These are phyloP conservation scores for Meta bourneti DNA, from an alignment of 2,888 invertebrate species.

Conservation along the genomic window DNA sequence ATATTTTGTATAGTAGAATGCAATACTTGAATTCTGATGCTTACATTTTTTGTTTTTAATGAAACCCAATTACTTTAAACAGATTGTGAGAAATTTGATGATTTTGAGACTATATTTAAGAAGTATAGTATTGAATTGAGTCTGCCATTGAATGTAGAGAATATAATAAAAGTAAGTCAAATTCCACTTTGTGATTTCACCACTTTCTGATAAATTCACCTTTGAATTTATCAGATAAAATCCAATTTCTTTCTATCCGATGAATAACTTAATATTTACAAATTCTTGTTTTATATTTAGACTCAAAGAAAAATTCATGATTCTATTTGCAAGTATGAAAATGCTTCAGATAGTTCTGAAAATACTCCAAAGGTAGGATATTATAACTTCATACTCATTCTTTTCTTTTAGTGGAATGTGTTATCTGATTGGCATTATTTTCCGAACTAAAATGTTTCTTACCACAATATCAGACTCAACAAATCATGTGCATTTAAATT, in stretches of 20 bases:
- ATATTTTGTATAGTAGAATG: too few relatives aligned
- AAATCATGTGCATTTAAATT: background rate
- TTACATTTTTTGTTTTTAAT: too few relatives aligned
- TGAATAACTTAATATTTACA: background rate
- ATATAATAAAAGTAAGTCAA: slow-evolving; percentile 67
- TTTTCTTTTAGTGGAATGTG: background rate
- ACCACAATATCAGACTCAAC: background rate
- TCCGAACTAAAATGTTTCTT: background rate
- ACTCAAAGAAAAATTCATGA: slow-evolving; percentile 48
- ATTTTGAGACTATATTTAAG: slow-evolving; percentile 79
- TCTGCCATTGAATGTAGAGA: slow-evolving; percentile 78
- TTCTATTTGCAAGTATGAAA: slow-evolving; percentile 23
- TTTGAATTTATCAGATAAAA: background rate
- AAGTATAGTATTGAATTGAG: slow-evolving; percentile 79
- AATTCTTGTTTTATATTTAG: slow-evolving; percentile 20
- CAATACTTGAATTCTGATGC: too few relatives aligned
- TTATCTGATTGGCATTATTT: background rate
- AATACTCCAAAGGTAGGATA: slow-evolving; percentile 40
- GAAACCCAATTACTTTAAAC: slow-evolving; percentile 12
- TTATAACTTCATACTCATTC: background rate
- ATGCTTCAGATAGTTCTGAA: slow-evolving; percentile 13
- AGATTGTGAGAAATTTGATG: slow-evolving; percentile 79
- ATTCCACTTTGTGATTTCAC: background rate
- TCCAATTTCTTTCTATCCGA: too few relatives aligned
- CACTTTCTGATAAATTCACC: background rate